Evolutionary conservation across 2,113 vertebrate genomes (phyloP).

Genomic region (Dendrocopos noguchii): DNA sequence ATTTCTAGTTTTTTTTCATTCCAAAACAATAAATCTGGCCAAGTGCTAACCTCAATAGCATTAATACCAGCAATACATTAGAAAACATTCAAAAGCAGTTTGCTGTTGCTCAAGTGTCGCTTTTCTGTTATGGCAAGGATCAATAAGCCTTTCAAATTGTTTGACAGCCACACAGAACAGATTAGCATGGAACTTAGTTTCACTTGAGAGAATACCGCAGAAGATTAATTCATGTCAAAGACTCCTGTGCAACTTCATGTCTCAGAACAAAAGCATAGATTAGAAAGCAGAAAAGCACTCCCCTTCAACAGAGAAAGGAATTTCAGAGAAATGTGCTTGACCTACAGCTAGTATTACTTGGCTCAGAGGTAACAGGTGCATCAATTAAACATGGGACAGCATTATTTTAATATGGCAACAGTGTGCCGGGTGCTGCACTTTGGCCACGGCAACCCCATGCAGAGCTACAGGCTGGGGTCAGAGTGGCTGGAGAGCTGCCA

Average conservation of each 20-base stretch:
- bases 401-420: background rate
- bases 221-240: slow-evolving; percentile 23
- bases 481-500: too few relatives aligned
- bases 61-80: background rate
- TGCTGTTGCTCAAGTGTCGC: background rate
- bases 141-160: background rate
- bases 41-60: background rate
- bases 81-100: slow-evolving; percentile 8
- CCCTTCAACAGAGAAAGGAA: background rate
- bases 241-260: background rate
- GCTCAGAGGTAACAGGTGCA: background rate
- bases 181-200: slow-evolving; percentile 32
- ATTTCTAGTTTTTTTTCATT: too few relatives aligned
- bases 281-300: background rate
- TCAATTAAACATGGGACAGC: background rate
- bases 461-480: too few relatives aligned
- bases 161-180: slow-evolving; percentile 3
- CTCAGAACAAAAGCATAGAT: background rate
- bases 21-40: background rate
- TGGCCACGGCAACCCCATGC: too few relatives aligned
- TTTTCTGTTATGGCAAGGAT: background rate
- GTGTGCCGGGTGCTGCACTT: too few relatives aligned
- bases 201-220: slow-evolving; percentile 32
- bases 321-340: background rate
- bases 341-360: background rate